Evolutionary conservation across 2,113 vertebrate genomes (phyloP).

Genomic region (Microcebus lehilahytsara): DNA sequence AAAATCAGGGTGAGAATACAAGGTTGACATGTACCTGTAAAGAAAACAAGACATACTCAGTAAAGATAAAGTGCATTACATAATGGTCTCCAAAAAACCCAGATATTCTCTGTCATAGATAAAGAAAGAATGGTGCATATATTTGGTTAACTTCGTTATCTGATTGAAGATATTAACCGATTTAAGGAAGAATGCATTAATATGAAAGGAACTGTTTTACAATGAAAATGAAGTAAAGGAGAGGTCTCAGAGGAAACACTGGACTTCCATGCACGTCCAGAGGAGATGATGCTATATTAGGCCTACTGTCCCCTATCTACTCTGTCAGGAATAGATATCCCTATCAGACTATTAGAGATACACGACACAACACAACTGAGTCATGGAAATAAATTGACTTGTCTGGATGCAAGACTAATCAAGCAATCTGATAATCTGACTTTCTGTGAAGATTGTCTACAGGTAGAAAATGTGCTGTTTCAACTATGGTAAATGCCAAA

Average conservation of each 20-base stretch:
- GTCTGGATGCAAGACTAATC: not conserved
- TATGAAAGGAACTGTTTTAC: not conserved
- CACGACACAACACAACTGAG: not conserved
- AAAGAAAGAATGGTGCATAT: not conserved
- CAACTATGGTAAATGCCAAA: not conserved
- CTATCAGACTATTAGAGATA: not conserved
- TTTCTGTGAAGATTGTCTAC: not conserved
- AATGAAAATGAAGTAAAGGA: not conserved
- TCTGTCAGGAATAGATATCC: not conserved
- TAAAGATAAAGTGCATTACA: not conserved
- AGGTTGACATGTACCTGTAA: slow-evolving; percentile 94
- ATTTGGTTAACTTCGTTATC: not conserved
- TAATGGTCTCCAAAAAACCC: not conserved
- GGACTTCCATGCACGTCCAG: not conserved
- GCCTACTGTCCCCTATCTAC: not conserved
- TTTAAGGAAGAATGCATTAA: not conserved
- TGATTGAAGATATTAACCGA: not conserved
- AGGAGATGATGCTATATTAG: not conserved
- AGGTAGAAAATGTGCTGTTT: not conserved
- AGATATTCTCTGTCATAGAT: not conserved
- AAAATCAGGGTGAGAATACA: slow-evolving; percentile 96
- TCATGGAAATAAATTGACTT: not conserved
- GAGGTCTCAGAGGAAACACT: not conserved
- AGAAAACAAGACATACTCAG: slow-evolving; percentile 5
- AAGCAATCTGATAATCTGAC: not conserved